Conservation (phyloP, 2,797 vertebrate species). For the Poecilia wingei region DNA sequence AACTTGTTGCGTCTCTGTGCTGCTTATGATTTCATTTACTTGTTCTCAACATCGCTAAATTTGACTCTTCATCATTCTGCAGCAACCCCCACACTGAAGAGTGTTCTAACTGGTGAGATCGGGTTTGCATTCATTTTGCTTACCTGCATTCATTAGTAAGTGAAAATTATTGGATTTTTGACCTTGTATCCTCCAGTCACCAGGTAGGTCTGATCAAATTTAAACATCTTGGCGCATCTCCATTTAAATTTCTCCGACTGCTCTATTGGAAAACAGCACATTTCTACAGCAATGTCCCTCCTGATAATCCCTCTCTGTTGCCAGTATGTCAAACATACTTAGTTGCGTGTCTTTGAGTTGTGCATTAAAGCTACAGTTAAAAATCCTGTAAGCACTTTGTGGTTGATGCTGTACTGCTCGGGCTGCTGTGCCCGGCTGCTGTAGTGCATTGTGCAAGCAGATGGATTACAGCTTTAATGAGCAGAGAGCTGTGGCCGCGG, state of each 20-base stretch:
- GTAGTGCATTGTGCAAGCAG: slow-evolving; percentile 53
- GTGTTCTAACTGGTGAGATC: neutral
- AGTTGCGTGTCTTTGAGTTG: neutral
- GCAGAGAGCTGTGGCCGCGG: slow-evolving; percentile 41
- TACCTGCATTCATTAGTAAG: neutral
- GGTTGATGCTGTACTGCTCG: slow-evolving; percentile 9
- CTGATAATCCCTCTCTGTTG: neutral
- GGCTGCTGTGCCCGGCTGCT: slow-evolving; percentile 19
- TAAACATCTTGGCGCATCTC: neutral
- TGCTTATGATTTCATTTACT: neutral
- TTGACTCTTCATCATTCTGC: neutral
- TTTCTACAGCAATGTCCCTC: neutral
- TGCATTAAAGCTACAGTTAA: slow-evolving; percentile 18
- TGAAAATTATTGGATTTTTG: neutral
- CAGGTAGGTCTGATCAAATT: neutral
- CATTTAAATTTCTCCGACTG: neutral
- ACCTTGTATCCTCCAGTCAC: neutral
- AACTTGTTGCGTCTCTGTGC: neutral
- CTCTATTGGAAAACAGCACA: neutral
- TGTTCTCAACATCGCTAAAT: neutral
- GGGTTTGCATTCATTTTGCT: neutral
- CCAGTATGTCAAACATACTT: slow-evolving; percentile 9
- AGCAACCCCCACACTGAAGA: neutral
- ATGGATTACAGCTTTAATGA: slow-evolving; percentile 68
- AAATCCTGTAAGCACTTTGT: slow-evolving; percentile 22